Evolutionary conservation across 2,888 invertebrate genomes (phyloP).

Genomic region (Drosophila neonasuta): DNA sequence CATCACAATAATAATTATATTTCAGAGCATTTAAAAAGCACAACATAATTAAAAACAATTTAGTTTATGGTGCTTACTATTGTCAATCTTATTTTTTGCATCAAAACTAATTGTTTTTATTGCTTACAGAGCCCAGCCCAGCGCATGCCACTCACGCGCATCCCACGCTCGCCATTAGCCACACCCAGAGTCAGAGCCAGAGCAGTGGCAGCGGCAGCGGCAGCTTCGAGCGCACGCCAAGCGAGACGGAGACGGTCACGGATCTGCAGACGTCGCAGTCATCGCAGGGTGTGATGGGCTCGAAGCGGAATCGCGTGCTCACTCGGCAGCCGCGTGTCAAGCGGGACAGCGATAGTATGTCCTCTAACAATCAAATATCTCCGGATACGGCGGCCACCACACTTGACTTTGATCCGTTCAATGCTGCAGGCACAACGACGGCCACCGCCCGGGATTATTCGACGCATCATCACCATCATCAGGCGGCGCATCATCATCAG

Average conservation of each 20-base stretch:
- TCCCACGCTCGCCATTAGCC: conserved; percentile 56
- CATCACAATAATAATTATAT: background rate
- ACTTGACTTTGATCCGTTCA: conserved; percentile 79
- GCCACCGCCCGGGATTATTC: conserved; percentile 64
- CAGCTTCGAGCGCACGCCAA: conserved; percentile 59
- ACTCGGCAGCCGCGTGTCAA: conserved; percentile 87
- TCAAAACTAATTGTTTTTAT: background rate
- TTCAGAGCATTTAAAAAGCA: background rate
- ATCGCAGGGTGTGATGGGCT: conserved; percentile 82
- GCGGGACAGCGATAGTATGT: conserved; percentile 84
- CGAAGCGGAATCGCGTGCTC: conserved; percentile 86
- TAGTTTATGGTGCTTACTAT: too few relatives aligned
- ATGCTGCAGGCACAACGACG: conserved; percentile 67
- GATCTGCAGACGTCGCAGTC: conserved; percentile 50
- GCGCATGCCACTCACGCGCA: conserved; percentile 49
- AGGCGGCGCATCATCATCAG: conserved; percentile 22
- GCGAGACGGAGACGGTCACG: conserved; percentile 43
- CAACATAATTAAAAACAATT: too few relatives aligned
- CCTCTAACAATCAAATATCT: conserved; percentile 80
- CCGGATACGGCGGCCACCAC: conserved; percentile 76
- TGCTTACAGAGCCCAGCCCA: conserved; percentile 63
- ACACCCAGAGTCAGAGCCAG: conserved; percentile 53
- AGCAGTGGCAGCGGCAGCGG: conserved; percentile 57
- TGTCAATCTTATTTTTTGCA: background rate
- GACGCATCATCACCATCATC: conserved; percentile 63